Base-by-base conservation (phyloP, 2,797 vertebrate species). In the Tympanoctomys barrerae region DNA sequence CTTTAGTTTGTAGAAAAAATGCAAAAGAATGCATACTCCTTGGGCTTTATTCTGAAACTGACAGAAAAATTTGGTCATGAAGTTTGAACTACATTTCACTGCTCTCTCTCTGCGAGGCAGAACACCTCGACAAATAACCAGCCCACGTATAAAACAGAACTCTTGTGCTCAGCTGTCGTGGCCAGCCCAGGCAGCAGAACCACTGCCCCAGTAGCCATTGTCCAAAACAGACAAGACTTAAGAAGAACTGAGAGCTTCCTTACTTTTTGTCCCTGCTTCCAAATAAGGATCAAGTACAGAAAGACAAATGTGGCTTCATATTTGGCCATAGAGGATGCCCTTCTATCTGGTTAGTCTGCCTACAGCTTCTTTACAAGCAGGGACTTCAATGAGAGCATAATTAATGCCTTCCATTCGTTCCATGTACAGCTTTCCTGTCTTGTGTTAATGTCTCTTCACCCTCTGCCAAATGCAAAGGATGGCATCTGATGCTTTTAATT, bases 51-150 rank as follows among this genome's bases (percentile, higher is more conserved):
- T 90, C 42, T 86, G 75, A 68, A 57, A 4, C 24, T 91, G n/a
- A 54, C 57, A 24, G 18, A 46, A 42, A 31, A 86, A 91, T 92
- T 89, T 94, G 13, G 8, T 39, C 13, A 1, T 62, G 54, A 88
- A 68, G 83, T 92, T 95, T 36, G 70, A 11, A 19, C 66, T n/a
- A 54, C 95, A 89, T 77, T 93, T 71, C 24, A 79, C 11, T 22
- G 2, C n/a, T 90, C 93, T 86, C 21, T 89, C 39, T 4, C 49
- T 80, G 2, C 71, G 59, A 77, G 18, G 39, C 19, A n/a, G 52
- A 62, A 36, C 91, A 87, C 77, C 66, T 16, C 66, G 14, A 75
- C 3, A 5, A 57, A 3, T 42, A 66, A 21, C 22, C n/a, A 81
- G 33, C 71, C 7, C 33, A 64, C 22, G 33, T 88, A 24, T 36